Conservation (phyloP, 2,113 vertebrate genomes). For the Heterotis niloticus region DNA sequence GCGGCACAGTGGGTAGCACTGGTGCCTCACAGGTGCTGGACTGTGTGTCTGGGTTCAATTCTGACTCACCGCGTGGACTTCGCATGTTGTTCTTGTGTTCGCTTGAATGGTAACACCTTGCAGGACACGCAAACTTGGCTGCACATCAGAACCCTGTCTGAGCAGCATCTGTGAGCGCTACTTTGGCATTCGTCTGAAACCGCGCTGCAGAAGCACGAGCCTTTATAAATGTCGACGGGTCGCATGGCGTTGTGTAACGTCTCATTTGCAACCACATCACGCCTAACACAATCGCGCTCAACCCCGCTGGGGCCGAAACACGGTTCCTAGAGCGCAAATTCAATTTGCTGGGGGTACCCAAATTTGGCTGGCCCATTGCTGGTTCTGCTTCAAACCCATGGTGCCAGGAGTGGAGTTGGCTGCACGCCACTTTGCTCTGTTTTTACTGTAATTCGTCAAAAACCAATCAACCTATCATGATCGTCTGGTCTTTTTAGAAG, state of each 20-base stretch:
- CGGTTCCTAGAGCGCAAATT: slow-evolving; percentile 1
- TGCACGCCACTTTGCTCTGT: no score
- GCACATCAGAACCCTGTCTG: not conserved
- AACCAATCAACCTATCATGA: not conserved
- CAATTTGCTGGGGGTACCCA: not conserved
- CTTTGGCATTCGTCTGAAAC: not conserved
- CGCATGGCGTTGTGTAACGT: not conserved
- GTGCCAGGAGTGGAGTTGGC: no score
- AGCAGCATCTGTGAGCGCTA: not conserved
- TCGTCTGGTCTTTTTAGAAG: not conserved
- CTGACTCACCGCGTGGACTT: no score
- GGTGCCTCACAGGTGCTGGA: not conserved
- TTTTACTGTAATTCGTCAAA: no score
- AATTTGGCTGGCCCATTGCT: no score
- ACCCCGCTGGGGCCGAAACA: not conserved
- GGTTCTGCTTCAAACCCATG: not conserved
- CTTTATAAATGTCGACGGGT: not conserved
- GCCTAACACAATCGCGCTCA: not conserved
- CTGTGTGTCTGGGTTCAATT: no score
- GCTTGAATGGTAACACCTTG: no score
- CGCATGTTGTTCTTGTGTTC: no score
- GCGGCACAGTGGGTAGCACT: not conserved
- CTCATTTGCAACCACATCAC: not conserved
- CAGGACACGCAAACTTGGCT: not conserved
- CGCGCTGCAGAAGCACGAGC: not conserved